Evolutionary conservation across 2,888 invertebrate species (phyloP).

Genomic region (Unio pictorum): DNA sequence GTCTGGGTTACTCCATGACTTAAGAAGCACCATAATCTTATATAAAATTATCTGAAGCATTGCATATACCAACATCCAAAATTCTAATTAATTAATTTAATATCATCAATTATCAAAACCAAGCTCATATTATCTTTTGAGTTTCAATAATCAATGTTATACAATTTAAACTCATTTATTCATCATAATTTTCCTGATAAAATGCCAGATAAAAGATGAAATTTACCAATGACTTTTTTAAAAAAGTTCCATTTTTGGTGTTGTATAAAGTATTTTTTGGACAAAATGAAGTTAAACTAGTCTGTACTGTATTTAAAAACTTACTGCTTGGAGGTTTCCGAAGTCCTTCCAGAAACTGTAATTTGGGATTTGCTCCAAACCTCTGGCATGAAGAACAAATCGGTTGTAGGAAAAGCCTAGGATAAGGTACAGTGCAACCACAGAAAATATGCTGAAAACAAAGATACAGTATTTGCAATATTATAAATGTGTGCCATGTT

Average conservation of each 20-base stretch:
- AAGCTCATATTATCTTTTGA: too few relatives aligned
- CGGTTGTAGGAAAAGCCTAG: constrained; percentile 69
- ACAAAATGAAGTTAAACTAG: too few relatives aligned
- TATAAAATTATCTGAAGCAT: too few relatives aligned
- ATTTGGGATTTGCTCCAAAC: constrained; percentile 71
- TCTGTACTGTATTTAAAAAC: constrained; percentile 22
- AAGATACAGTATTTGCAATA: neutral
- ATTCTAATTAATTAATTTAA: too few relatives aligned
- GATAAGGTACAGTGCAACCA: constrained; percentile 63
- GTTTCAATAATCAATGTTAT: too few relatives aligned
- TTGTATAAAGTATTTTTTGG: neutral
- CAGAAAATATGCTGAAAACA: constrained; percentile 61
- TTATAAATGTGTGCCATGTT: neutral
- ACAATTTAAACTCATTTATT: too few relatives aligned
- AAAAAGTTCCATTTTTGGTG: neutral
- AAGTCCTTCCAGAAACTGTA: constrained; percentile 71
- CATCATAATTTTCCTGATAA: too few relatives aligned
- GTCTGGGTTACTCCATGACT: too few relatives aligned
- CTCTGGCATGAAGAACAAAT: constrained; percentile 69
- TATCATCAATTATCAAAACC: too few relatives aligned
- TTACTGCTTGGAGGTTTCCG: constrained; percentile 71
- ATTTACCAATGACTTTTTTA: neutral
- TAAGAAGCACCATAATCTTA: too few relatives aligned
- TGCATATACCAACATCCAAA: too few relatives aligned
- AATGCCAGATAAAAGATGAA: too few relatives aligned